Conservation (phyloP, 2,797 vertebrate species). For the Poecilia gillii region DNA sequence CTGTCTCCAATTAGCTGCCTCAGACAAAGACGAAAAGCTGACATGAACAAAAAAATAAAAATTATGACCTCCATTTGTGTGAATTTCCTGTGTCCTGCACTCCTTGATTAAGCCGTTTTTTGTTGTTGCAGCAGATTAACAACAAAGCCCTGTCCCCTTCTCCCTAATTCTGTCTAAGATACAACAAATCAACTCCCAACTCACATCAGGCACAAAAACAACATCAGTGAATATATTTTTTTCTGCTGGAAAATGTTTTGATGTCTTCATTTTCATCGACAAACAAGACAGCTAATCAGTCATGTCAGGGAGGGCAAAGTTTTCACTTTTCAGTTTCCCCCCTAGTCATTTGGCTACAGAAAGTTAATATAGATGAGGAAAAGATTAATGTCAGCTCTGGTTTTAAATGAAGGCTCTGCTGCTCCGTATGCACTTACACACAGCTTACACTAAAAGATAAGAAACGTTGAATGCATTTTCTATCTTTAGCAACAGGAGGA, state of each 20-base stretch:
- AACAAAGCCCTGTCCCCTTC: slow-evolving; percentile 72
- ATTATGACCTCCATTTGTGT: slow-evolving; percentile 71
- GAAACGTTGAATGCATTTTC: background rate
- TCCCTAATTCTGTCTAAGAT: slow-evolving; percentile 83
- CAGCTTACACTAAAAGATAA: background rate
- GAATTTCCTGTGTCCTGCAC: slow-evolving; percentile 64
- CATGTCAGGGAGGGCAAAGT: slow-evolving; percentile 69
- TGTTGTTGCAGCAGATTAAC: slow-evolving; percentile 79
- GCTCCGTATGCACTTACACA: slow-evolving; percentile 2
- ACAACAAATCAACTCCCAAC: slow-evolving; percentile 80
- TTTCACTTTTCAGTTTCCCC: slow-evolving; percentile 62
- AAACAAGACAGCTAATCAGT: slow-evolving; percentile 76
- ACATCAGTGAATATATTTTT: slow-evolving; percentile 75
- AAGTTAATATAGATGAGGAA: slow-evolving; percentile 61
- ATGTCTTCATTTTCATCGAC: slow-evolving; percentile 89
- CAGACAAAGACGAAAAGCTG: slow-evolving; percentile 56
- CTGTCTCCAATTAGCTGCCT: slow-evolving; percentile 53
- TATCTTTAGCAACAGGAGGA: background rate
- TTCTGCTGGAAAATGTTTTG: slow-evolving; percentile 80
- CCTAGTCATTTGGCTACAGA: slow-evolving; percentile 60
- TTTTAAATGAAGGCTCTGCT: slow-evolving; percentile 20
- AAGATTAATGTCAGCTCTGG: slow-evolving; percentile 53
- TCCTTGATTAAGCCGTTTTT: slow-evolving; percentile 82
- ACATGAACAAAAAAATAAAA: slow-evolving; percentile 66
- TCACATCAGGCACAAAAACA: slow-evolving; percentile 70